Evolutionary conservation across 2,797 vertebrate genomes (phyloP).

Genomic region (Sebastes trivittatus): DNA sequence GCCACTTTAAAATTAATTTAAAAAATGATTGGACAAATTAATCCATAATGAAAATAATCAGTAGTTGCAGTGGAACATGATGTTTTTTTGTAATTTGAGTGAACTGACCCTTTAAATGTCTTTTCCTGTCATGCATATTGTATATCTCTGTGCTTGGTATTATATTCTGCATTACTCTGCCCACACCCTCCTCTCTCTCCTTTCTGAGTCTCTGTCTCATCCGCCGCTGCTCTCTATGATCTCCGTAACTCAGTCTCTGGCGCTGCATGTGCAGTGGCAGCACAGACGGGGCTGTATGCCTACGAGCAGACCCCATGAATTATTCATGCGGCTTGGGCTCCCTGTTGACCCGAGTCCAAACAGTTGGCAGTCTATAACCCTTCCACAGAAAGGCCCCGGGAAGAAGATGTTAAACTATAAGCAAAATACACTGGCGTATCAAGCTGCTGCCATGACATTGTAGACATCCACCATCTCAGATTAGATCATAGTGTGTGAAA

Average conservation of each 20-base stretch:
- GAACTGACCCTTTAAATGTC: not conserved
- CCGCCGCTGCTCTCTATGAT: conserved; percentile 47
- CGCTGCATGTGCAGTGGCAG: conserved; percentile 57
- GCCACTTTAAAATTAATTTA: too few relatives aligned
- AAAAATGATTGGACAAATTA: not conserved
- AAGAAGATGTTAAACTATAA: conserved; percentile 51
- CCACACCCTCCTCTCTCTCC: not conserved
- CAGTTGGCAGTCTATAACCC: conserved; percentile 68
- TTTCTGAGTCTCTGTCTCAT: conserved; percentile 36
- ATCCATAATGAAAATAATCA: not conserved
- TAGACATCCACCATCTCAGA: conserved; percentile 12
- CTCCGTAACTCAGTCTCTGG: conserved; percentile 34
- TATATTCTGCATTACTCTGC: not conserved
- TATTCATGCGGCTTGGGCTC: conserved; percentile 70
- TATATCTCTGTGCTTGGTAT: conserved; percentile 3
- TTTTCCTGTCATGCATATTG: not conserved
- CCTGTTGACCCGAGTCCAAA: conserved; percentile 72
- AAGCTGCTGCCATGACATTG: conserved; percentile 21
- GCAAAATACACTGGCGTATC: conserved; percentile 54
- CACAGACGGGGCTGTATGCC: conserved; percentile 74
- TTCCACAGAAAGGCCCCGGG: conserved; percentile 57
- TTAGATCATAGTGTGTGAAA: not conserved
- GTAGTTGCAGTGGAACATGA: not conserved
- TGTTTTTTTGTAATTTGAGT: not conserved
- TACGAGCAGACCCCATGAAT: conserved; percentile 69